Percentiles rank a stretch among this genome's conserved stretches.
Conservation (phyloP, 2,113 vertebrate genomes). For the Sterrhoptilus dennistouni region DNA sequence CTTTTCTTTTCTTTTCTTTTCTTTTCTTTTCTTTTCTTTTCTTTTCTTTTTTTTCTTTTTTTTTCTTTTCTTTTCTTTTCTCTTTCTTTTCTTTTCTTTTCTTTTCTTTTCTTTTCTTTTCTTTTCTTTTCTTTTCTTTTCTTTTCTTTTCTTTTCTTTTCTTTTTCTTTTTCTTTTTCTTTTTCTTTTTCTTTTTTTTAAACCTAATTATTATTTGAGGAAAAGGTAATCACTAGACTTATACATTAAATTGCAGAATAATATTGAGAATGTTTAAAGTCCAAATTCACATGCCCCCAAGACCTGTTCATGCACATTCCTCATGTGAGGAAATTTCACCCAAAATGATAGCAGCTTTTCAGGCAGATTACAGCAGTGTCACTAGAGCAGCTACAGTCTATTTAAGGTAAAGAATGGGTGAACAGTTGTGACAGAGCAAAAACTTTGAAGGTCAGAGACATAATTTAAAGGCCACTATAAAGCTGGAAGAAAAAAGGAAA, state of each 20-base stretch:
- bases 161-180: too few species aligned
- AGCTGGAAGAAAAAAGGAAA: neutral
- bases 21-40: rapidly evolving
- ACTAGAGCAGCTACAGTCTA: neutral
- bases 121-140: rapidly evolving
- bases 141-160: rapidly evolving
- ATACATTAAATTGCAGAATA: neutral
- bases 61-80: neutral
- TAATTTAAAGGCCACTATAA: neutral
- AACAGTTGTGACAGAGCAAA: neutral
- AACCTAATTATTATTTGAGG: neutral
- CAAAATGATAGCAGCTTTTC: neutral
- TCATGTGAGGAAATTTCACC: neutral
- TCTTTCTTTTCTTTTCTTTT: too few species aligned
- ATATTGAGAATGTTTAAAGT: neutral
- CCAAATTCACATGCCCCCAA: neutral
- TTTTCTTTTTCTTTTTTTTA: neutral
- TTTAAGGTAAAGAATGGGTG: neutral
- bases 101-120: rapidly evolving
- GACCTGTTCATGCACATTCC: neutral
- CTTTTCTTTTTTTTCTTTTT: too few species aligned
- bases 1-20: rapidly evolving
- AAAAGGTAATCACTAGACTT: neutral
- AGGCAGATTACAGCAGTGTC: neutral
- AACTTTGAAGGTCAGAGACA: neutral